Conservation (phyloP, 2,113 vertebrate species). For the Ailurus styani region DNA sequence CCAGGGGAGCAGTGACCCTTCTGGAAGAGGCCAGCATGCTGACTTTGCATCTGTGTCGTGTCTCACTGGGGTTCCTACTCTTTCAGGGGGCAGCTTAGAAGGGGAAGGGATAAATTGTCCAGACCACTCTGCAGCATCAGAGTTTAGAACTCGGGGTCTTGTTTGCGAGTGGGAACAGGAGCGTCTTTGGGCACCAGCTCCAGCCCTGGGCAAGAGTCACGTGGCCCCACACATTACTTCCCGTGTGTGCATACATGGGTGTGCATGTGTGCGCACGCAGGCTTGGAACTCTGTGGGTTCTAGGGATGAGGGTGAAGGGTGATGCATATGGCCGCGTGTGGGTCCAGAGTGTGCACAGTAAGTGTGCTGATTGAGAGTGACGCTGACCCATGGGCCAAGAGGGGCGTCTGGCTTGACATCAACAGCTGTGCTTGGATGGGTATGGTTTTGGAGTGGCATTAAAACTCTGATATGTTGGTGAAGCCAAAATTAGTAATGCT, state of each 20-base stretch:
- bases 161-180: neutral
- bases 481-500: neutral
- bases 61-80: neutral
- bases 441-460: neutral
- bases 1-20: neutral
- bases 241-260: fast-evolving
- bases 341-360: neutral
- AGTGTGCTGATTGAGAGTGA: neutral
- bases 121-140: neutral
- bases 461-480: too few relatives aligned
- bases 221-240: neutral
- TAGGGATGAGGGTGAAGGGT: neutral
- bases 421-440: neutral
- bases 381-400: neutral
- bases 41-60: neutral
- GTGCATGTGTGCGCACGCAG: neutral
- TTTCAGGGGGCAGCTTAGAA: neutral
- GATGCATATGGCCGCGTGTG: neutral
- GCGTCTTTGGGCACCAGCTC: neutral
- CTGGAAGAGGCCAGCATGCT: fast-evolving
- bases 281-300: neutral
- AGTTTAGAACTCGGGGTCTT: neutral
- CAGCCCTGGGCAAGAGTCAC: neutral
- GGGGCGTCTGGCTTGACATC: neutral
- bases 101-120: neutral